A percentile compares a stretch with the other conserved stretches of the same genome.
phyloP scores from a whole-genome alignment of 2,113 vertebrate genomes.

The Cygnus buccinator region DNA sequence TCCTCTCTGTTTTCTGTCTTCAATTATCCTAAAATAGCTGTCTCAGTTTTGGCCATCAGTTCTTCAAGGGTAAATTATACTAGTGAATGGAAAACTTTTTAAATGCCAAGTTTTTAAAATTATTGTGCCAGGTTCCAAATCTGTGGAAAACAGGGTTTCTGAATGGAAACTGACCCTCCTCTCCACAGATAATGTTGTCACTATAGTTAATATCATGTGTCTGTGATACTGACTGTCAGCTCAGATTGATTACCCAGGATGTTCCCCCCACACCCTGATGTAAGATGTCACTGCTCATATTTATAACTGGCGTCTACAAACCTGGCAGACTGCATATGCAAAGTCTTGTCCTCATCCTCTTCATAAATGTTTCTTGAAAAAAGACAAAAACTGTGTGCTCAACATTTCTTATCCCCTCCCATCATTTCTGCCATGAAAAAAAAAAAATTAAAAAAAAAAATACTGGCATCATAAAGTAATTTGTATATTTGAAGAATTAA shows the following conservation, averaged over 20 bases:
- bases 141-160: constrained; percentile 50
- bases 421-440: neutral
- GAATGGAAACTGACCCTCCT: constrained; percentile 31
- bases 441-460: neutral
- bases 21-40: constrained; percentile 32
- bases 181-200: constrained; percentile 23
- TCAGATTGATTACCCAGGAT: constrained; percentile 60
- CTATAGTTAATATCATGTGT: constrained; percentile 3
- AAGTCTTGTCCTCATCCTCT: neutral
- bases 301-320: constrained; percentile 8
- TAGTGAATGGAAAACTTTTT: constrained; percentile 13
- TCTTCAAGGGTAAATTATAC: constrained; percentile 24
- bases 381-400: neutral
- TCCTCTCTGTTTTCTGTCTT: neutral
- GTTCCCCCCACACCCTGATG: constrained; percentile 16
- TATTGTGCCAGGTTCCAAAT: constrained; percentile 9
- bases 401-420: neutral
- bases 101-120: constrained; percentile 10
- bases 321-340: neutral
- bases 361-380: neutral
- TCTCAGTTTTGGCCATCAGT: neutral
- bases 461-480: neutral
- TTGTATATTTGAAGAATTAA: constrained; percentile 28
- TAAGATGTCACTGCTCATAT: constrained; percentile 50
- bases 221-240: constrained; percentile 45